Evolutionary conservation across 2,113 vertebrate species (phyloP), one percentile per base, ranked within the genome.

Genomic region (Lophochroa leadbeateri): DNA sequence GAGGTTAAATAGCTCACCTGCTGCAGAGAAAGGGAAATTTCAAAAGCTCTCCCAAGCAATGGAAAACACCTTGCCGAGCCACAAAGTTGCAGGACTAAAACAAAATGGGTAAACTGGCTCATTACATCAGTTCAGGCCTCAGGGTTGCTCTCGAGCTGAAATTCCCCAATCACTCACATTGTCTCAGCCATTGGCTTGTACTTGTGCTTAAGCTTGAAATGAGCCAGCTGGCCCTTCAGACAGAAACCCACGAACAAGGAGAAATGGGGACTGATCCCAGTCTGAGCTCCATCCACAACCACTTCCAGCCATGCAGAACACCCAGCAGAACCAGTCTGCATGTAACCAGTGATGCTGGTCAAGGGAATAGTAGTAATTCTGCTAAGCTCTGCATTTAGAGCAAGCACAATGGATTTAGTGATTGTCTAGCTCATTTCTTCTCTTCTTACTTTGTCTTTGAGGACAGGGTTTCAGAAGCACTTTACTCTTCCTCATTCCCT

Each of bases 291-390:
- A 15, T 35, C 43, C 82, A 27, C 47, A 92, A n/a, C 31, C 2
- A 2, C 67, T 76, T 12, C 0, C 0, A 41, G 75, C 47, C 29
- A 19, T 3, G 12, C 16, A 31, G 39, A 33, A 58, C 68, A 70
- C 33, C 33, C 3, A 31, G 29, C 47, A 82, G 49, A 72, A 41
- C 33, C 50, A 33, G n/a, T 7, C 19, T 20, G 55, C n/a, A 35
- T 13, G 39, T 20, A 67, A 20, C 11, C 3, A 3, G 21, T 0
- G 7, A 49, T 50, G 33, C 25, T 11, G 31, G 46, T n/a, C 68
- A 53, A 67, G 31, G n/a, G 41, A 68, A 44, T 3, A 74, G 63
- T 0, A 13, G 7, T 13, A 46, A 43, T 69, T 92, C n/a, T 70
- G n/a, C 63, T 84, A 53, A 63, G 27, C 12, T 78, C 50, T 84